phyloP scores from a whole-genome alignment of 2,797 vertebrate genomes.

The Acipenser transmontanus region DNA sequence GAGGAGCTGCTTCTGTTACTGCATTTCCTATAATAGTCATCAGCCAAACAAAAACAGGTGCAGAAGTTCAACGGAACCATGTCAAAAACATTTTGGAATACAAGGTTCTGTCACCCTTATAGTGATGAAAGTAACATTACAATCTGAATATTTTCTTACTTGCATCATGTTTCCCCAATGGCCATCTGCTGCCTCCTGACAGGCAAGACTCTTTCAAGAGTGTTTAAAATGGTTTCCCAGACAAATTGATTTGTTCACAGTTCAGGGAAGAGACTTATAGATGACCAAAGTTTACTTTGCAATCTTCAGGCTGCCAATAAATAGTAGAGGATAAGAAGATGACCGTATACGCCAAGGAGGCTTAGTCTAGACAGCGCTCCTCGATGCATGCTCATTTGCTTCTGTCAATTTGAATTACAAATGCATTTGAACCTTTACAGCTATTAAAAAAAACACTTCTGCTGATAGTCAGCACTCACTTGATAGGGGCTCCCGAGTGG shows the following conservation, averaged over 20 bases:
- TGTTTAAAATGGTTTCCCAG: conserved; percentile 9
- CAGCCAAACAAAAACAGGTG: too few species aligned
- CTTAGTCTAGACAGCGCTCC: conserved; percentile 37
- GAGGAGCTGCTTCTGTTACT: too few species aligned
- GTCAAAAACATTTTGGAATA: neutral
- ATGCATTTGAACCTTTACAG: neutral
- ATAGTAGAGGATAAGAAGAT: conserved; percentile 32
- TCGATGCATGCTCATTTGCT: conserved; percentile 25
- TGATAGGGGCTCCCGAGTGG: too few species aligned
- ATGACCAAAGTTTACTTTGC: conserved; percentile 4
- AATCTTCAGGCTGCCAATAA: conserved; percentile 29
- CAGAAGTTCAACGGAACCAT: too few species aligned
- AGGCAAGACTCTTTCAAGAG: neutral
- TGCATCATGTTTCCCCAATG: neutral
- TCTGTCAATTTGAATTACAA: conserved; percentile 22
- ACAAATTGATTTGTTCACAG: conserved; percentile 11
- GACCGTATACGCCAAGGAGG: conserved; percentile 27
- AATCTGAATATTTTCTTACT: conserved; percentile 8
- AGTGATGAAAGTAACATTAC: conserved; percentile 9
- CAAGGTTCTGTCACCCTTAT: neutral
- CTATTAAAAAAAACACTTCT: neutral
- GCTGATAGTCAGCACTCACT: too few species aligned
- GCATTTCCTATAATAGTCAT: too few species aligned
- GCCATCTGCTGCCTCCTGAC: neutral
- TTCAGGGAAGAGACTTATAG: neutral